Percentiles rank a stretch among this genome's conserved stretches.
Conservation (phyloP, 2,797 vertebrate species). For the Gadopsis bispinosus region DNA sequence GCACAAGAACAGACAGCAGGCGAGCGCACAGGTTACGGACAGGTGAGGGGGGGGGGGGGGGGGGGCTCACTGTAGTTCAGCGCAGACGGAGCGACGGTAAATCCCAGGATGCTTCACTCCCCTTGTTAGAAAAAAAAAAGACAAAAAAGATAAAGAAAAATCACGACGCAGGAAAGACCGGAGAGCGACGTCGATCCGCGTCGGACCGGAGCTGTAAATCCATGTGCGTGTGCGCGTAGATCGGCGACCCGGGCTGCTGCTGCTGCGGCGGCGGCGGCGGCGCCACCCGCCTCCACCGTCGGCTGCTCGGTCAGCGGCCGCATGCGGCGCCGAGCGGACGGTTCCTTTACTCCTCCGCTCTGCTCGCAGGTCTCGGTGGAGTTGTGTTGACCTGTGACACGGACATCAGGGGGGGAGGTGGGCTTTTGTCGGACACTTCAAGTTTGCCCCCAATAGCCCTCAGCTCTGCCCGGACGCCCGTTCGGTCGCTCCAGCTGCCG, state of each 20-base stretch:
- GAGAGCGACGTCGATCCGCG: conserved; percentile 76
- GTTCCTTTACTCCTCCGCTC: conserved; percentile 9
- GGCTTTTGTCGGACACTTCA: conserved; percentile 45
- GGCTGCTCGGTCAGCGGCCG: conserved; percentile 56
- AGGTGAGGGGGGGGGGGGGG: conserved; percentile 67
- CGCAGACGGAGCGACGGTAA: conserved; percentile 78
- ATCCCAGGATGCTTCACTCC: conserved; percentile 80
- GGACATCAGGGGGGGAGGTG: conserved; percentile 8
- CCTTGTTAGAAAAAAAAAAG: conserved; percentile 58
- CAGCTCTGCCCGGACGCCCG: conserved; percentile 42
- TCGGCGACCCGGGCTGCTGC: conserved; percentile 66
- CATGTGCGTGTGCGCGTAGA: conserved; percentile 69
- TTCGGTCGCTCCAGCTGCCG: conserved; percentile 63
- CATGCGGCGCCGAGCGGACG: conserved; percentile 41
- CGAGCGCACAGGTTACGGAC: conserved; percentile 71
- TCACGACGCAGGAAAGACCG: conserved; percentile 48
- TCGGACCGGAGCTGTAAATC: conserved; percentile 79
- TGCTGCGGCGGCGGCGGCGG: background rate
- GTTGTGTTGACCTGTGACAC: conserved; percentile 21
- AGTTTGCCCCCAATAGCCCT: conserved; percentile 59
- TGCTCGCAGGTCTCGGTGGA: conserved; percentile 23
- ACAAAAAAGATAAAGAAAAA: background rate
- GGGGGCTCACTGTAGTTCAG: conserved; percentile 69
- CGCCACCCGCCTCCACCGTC: conserved; percentile 66
- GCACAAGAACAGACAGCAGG: conserved; percentile 54